These are phyloP conservation scores for Unio pictorum DNA, from an alignment of 2,888 invertebrate genomes.

Conservation along the genomic window DNA sequence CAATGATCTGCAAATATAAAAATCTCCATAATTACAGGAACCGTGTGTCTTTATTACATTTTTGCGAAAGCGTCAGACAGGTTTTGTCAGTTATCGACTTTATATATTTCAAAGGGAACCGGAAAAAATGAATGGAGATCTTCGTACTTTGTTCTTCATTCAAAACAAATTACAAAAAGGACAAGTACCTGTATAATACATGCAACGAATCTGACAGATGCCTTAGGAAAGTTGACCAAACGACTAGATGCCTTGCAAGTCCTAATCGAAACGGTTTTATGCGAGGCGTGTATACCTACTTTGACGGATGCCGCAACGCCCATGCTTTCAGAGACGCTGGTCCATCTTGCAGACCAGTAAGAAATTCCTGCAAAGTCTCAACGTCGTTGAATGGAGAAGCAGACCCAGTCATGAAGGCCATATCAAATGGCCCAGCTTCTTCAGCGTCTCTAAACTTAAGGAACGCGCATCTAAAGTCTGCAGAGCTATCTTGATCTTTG, in stretches of 20 bases:
- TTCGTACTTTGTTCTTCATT: too few relatives aligned
- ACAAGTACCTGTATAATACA: too few relatives aligned
- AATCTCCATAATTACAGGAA: too few relatives aligned
- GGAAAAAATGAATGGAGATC: too few relatives aligned
- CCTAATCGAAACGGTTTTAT: neutral
- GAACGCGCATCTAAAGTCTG: constrained; percentile 31
- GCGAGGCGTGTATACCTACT: constrained; percentile 12
- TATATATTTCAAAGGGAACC: too few relatives aligned
- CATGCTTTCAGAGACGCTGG: constrained; percentile 24
- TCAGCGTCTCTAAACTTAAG: constrained; percentile 22
- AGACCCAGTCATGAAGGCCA: constrained; percentile 27
- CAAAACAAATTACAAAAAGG: too few relatives aligned
- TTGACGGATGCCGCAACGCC: constrained; percentile 18
- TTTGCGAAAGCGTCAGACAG: too few relatives aligned
- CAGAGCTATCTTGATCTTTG: constrained; percentile 26
- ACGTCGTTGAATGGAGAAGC: constrained; percentile 19
- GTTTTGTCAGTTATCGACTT: too few relatives aligned
- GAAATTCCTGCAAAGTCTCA: constrained; percentile 19
- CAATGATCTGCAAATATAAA: too few relatives aligned
- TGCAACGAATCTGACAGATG: too few relatives aligned
- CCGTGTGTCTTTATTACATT: too few relatives aligned
- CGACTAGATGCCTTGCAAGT: neutral
- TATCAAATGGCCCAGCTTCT: constrained; percentile 26
- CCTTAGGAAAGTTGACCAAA: neutral
- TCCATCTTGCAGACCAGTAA: constrained; percentile 22